Base-by-base conservation (phyloP, 2,797 vertebrate genomes). In the Syngnathus rostellatus region DNA sequence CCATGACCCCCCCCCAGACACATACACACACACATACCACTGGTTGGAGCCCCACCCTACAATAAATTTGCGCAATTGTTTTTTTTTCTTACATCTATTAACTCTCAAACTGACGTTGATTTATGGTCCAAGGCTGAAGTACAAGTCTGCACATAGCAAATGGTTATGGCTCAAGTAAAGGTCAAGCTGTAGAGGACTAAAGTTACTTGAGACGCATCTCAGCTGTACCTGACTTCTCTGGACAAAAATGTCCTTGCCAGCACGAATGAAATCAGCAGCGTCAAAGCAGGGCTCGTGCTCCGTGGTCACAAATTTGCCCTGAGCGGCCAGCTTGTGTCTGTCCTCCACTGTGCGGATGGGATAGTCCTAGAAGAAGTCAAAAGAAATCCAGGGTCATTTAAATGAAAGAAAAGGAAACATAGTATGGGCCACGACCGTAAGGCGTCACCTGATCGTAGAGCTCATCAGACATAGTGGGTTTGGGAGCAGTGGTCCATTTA, bases 201-300 rank as follows among this genome's bases (percentile, higher is more conserved):
- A 60, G 38, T 40, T 39, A 40, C 60, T 23, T 21, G 19, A 14
- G 40, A 21, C 12, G 14, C 23, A 7, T 45, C 12, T 14, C 1
- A 11, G 19, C 12, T 45, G 2, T 72, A 97, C 97, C 94, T 99
- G 97, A 85, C 97, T 99, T 87, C 97, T 94, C 88, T 99, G 97
- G 62, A 91, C 97, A 82, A 99, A 99, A 64, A 99, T 93, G 84
- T 99, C 97, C 82, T 85, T 94, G 74, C 97, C 97, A 59, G 97
- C 97, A 83, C 97, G 89, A 72, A 99, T 99, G 84, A 99, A 99
- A 85, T 99, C 97, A 54, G 97, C 97, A 77, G 97, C 97, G 66
- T 99, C 97, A 67, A 99, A 99, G 76, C 97, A 99, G 1, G 97
- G 97, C 87, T 99, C 97, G 39, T 93, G 91, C 87, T 99, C 97